Percentiles rank a stretch among this genome's conserved stretches.
Conservation (phyloP, 2,888 invertebrate species). For the Drosophila putrida region DNA sequence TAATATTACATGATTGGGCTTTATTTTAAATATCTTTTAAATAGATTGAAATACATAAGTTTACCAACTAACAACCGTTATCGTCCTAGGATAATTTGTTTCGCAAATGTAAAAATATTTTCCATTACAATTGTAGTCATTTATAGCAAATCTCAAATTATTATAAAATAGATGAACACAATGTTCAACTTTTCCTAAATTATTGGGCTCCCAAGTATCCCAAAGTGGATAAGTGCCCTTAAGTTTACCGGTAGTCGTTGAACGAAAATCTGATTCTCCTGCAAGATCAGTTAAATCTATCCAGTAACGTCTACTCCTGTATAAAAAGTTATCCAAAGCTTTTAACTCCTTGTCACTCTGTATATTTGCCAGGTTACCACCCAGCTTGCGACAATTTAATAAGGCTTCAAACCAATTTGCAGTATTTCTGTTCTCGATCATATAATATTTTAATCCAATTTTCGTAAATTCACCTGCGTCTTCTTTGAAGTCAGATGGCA, state of each 20-base stretch:
- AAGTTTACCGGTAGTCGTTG: conserved; percentile 2
- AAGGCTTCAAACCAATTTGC: conserved; percentile 6
- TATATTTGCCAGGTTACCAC: conserved; percentile 8
- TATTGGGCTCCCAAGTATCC: not conserved
- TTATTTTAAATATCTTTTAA: not conserved
- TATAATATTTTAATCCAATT: conserved; percentile 19
- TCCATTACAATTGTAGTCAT: not conserved
- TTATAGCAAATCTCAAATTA: not conserved
- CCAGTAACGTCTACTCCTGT: not conserved
- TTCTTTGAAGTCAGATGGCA: conserved; percentile 3
- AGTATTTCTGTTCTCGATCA: not conserved
- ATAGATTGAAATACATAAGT: not conserved
- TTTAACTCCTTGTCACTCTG: not conserved
- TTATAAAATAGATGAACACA: conserved; percentile 8
- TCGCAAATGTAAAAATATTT: conserved; percentile 9
- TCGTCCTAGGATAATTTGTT: conserved; percentile 2
- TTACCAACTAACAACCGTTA: conserved; percentile 5
- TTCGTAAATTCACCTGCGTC: conserved; percentile 1
- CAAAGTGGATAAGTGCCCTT: not conserved
- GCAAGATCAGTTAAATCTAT: not conserved
- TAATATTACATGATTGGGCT: too few relatives aligned
- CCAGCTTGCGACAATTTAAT: conserved; percentile 1
- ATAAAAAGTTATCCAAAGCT: not conserved
- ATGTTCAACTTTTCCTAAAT: not conserved
- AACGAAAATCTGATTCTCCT: not conserved